Percentiles rank a stretch among this genome's conserved stretches.
Evolutionary conservation across 2,113 vertebrate genomes (phyloP).

Genomic region (Neodontobutis hainanensis): DNA sequence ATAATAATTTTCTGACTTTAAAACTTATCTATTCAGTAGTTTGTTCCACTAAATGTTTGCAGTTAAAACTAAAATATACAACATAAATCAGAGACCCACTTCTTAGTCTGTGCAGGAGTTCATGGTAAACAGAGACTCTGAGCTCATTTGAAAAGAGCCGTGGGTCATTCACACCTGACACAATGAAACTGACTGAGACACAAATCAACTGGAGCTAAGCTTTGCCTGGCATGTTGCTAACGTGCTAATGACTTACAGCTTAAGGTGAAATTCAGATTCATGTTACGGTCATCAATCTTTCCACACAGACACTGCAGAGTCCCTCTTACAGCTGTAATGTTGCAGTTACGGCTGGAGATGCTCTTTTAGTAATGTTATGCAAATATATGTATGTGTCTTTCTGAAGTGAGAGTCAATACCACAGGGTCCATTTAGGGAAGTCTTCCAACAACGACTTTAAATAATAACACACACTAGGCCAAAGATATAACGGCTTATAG

Average conservation of each 20-base stretch:
- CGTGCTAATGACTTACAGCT: conserved; percentile 1
- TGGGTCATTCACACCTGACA: background rate
- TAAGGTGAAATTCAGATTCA: conserved; percentile 1
- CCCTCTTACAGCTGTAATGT: background rate
- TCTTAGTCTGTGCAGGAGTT: background rate
- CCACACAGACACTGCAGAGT: background rate
- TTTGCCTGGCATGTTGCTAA: conserved; percentile 8
- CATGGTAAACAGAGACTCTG: background rate
- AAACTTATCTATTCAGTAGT: too few species aligned
- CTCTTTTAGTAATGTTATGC: background rate
- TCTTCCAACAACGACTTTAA: too few species aligned
- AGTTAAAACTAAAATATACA: too few species aligned
- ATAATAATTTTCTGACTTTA: too few species aligned
- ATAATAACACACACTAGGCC: too few species aligned
- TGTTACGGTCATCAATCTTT: conserved; percentile 1
- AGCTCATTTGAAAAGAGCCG: conserved; percentile 6
- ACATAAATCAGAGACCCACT: background rate
- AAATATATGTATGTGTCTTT: background rate
- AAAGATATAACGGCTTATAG: too few species aligned
- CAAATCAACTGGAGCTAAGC: conserved; percentile 1
- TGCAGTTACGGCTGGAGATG: background rate
- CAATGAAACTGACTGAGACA: background rate
- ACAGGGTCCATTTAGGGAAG: too few species aligned
- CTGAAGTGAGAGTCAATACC: too few species aligned
- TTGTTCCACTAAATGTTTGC: background rate